phyloP scores from a whole-genome alignment of 2,797 vertebrate genomes.

The Poecilia gillii region DNA sequence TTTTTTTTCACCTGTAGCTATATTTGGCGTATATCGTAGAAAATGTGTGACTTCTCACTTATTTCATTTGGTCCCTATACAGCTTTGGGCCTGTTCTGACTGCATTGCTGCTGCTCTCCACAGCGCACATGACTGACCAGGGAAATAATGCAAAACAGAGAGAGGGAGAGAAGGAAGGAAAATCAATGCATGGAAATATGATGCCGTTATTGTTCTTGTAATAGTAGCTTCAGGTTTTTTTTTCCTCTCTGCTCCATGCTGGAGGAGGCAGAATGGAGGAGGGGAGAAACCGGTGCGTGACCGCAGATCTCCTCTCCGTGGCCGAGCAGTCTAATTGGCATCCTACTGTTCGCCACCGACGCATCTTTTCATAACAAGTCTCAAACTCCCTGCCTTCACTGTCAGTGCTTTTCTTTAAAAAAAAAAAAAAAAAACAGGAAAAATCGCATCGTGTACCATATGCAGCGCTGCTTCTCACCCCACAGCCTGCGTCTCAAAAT shows the following conservation, averaged over 20 bases:
- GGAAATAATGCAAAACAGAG: background rate
- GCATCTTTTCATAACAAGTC: constrained; percentile 76
- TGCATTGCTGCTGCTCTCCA: constrained; percentile 26
- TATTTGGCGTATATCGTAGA: background rate
- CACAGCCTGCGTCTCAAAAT: constrained; percentile 67
- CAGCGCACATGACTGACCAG: constrained; percentile 49
- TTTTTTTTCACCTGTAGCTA: background rate
- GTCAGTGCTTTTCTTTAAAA: constrained; percentile 43
- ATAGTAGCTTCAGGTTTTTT: constrained; percentile 48
- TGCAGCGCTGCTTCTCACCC: constrained; percentile 54
- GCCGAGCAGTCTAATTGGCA: constrained; percentile 78
- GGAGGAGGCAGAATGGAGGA: constrained; percentile 11
- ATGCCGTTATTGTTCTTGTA: constrained; percentile 70
- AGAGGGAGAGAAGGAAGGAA: constrained; percentile 6
- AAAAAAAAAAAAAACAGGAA: too few species aligned
- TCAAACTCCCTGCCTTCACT: constrained; percentile 61
- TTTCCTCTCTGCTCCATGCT: constrained; percentile 40
- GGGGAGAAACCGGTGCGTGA: constrained; percentile 63
- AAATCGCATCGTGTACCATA: constrained; percentile 56
- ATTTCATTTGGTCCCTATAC: background rate
- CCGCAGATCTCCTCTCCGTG: constrained; percentile 65
- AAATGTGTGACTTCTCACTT: background rate
- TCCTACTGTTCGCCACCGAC: constrained; percentile 76
- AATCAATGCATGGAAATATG: constrained; percentile 67
- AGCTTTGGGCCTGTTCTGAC: background rate